Evolutionary conservation across 2,113 vertebrate genomes (phyloP).

Genomic region (Hirundichthys speculiger): DNA sequence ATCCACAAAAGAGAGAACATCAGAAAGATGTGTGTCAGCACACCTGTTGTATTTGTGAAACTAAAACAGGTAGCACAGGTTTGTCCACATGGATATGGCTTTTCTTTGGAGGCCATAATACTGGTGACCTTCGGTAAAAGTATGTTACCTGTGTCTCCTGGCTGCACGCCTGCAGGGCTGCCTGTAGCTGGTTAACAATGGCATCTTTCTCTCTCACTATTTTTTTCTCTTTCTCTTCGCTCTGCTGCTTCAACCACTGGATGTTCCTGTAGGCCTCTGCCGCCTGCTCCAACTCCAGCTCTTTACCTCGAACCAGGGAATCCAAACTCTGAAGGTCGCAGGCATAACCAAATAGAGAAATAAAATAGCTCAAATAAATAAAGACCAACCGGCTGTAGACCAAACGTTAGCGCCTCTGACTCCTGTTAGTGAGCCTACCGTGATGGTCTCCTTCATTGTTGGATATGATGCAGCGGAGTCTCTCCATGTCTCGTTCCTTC

Average conservation of each 20-base stretch:
- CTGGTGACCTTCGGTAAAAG: neutral
- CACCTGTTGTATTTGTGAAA: conserved; percentile 11
- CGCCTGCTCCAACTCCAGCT: conserved; percentile 89
- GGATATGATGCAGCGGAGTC: conserved; percentile 85
- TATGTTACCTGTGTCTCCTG: conserved; percentile 88
- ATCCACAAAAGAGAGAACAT: conserved; percentile 5
- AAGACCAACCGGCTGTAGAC: neutral
- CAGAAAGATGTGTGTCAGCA: conserved; percentile 19
- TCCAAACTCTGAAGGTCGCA: conserved; percentile 86
- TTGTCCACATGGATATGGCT: conserved; percentile 11
- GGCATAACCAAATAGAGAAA: conserved; percentile 5
- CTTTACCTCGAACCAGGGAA: conserved; percentile 86
- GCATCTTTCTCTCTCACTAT: conserved; percentile 87
- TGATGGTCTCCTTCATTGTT: conserved; percentile 92
- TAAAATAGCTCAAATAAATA: neutral
- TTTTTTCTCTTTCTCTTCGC: conserved; percentile 81
- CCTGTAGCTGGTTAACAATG: conserved; percentile 89
- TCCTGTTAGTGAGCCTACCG: conserved; percentile 68
- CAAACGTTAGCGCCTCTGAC: neutral
- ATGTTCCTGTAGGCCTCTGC: conserved; percentile 87
- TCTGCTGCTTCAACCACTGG: conserved; percentile 89
- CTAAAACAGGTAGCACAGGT: conserved; percentile 38
- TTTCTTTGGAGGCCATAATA: too few species aligned
- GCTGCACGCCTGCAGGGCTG: conserved; percentile 85
- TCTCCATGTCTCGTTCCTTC: conserved; percentile 88